phyloP scores from a whole-genome alignment of 2,113 vertebrate species.

The Stomatorhinus ivindoensis region DNA sequence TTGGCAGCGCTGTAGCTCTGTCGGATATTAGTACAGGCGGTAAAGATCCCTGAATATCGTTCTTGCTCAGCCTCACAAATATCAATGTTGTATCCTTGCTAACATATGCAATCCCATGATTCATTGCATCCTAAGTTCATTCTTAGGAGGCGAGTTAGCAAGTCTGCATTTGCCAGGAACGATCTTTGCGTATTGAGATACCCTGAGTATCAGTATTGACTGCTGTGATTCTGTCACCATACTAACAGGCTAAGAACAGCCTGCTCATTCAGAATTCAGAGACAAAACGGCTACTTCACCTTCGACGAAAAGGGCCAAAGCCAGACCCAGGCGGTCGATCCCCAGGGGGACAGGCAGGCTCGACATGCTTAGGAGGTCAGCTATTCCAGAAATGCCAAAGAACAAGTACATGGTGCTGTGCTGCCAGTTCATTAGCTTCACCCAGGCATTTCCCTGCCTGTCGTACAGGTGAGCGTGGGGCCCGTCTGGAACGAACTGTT shows the following conservation, averaged over 20 bases:
- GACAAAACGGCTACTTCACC: conserved; percentile 50
- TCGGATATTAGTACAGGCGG: neutral
- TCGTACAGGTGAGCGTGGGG: conserved; percentile 75
- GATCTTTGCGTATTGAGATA: neutral
- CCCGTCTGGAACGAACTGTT: conserved; percentile 88
- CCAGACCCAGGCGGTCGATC: conserved; percentile 68
- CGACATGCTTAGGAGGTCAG: conserved; percentile 56
- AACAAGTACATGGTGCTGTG: conserved; percentile 96
- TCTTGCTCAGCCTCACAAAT: neutral
- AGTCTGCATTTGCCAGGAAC: neutral
- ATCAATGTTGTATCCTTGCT: neutral
- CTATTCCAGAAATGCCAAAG: conserved; percentile 69
- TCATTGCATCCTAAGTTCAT: neutral
- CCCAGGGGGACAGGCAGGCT: conserved; percentile 54
- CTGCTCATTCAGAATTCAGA: neutral
- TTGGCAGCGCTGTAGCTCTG: neutral
- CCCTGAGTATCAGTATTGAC: neutral
- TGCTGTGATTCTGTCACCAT: neutral
- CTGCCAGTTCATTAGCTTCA: conserved; percentile 98
- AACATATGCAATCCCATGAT: neutral
- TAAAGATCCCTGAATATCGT: neutral
- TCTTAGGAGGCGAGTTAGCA: neutral
- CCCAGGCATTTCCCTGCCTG: conserved; percentile 52
- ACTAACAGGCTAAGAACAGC: neutral
- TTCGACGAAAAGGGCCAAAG: conserved; percentile 75